Percentiles rank a stretch among this genome's conserved stretches.
phyloP scores from a whole-genome alignment of 2,113 vertebrate genomes.

The Pionites leucogaster region DNA sequence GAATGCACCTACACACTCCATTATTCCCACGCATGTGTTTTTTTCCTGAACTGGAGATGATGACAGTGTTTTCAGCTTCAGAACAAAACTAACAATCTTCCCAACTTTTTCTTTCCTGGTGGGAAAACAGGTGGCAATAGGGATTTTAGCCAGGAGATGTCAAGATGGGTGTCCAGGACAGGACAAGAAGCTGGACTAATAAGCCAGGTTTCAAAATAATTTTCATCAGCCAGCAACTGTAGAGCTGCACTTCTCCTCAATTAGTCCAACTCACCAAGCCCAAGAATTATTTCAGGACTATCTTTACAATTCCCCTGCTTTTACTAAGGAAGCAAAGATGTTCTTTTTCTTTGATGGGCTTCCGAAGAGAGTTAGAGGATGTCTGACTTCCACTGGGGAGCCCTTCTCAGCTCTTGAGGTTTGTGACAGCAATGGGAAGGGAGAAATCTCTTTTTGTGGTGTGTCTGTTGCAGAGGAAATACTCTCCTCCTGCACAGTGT shows the following conservation, averaged over 20 bases:
- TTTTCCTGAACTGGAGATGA: background rate
- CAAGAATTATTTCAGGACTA: background rate
- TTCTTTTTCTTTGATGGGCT: background rate
- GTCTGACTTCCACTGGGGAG: background rate
- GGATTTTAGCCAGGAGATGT: background rate
- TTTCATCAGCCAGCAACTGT: background rate
- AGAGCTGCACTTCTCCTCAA: background rate
- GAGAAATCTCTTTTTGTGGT: background rate
- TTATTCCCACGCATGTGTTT: background rate
- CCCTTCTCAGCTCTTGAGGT: background rate
- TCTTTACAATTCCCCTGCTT: background rate
- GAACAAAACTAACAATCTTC: background rate
- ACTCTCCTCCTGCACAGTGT: background rate
- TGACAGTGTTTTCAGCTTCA: background rate
- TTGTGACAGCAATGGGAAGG: background rate
- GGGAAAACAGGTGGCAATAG: background rate
- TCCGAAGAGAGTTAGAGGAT: background rate
- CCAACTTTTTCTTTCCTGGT: accelerated
- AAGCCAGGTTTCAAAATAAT: background rate
- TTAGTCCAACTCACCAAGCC: background rate
- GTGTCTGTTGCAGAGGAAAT: background rate
- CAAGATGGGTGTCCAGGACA: background rate
- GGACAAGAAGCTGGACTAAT: background rate
- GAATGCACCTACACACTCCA: background rate
- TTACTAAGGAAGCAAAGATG: background rate